Evolutionary conservation across 64 coral and sea anemone species (phyloP).

Genomic region (Stylophora pistillata): DNA sequence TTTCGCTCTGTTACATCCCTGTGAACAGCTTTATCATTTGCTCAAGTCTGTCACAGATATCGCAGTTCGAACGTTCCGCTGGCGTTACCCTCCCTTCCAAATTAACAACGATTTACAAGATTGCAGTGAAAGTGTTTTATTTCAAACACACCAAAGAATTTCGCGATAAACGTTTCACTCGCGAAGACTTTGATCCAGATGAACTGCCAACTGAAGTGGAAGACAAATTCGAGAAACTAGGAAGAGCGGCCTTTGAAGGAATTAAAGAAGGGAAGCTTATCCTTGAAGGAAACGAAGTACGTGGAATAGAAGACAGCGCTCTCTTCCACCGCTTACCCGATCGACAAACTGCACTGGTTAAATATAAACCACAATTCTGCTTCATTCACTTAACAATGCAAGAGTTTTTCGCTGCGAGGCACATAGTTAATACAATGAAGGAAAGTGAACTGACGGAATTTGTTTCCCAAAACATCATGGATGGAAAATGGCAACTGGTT

Average conservation of each 20-base stretch:
- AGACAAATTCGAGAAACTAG: slow-evolving; percentile 9
- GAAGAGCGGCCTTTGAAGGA: slow-evolving; percentile 38
- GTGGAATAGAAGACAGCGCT: slow-evolving; percentile 22
- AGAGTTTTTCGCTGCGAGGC: too few species aligned
- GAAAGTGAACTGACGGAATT: too few species aligned
- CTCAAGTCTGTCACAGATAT: not conserved
- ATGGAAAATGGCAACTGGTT: too few species aligned
- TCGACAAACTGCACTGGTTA: not conserved
- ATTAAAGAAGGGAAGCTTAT: slow-evolving; percentile 22
- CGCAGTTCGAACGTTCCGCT: not conserved
- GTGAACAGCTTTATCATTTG: too few species aligned
- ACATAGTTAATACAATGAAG: too few species aligned
- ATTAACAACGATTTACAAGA: slow-evolving; percentile 40
- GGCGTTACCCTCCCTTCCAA: slow-evolving; percentile 1
- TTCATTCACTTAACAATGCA: slow-evolving; percentile 50
- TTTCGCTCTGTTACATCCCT: slow-evolving; percentile 71
- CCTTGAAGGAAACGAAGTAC: slow-evolving; percentile 25
- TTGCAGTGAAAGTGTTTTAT: not conserved
- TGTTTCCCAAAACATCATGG: too few species aligned
- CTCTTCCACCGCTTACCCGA: slow-evolving; percentile 56
- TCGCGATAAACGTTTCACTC: not conserved
- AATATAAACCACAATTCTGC: slow-evolving; percentile 19
- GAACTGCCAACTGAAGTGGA: not conserved
- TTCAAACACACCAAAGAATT: slow-evolving; percentile 7
- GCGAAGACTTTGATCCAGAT: not conserved